Evolutionary conservation across 2,113 vertebrate genomes (phyloP).

Genomic region (Tragulus kanchil): DNA sequence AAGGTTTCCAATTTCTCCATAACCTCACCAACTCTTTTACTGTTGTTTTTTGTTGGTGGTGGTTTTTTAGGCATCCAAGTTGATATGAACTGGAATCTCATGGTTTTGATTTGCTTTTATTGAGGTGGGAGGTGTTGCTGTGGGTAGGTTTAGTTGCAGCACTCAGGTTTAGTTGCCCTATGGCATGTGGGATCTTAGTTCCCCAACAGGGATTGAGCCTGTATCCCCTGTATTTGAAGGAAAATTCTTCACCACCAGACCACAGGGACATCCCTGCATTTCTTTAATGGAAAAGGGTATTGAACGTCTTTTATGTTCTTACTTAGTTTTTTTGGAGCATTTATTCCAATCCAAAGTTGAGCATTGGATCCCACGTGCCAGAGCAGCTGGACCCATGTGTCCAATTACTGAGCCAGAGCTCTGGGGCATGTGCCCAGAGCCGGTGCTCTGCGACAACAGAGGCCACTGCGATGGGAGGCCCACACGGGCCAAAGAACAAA

Average conservation of each 20-base stretch:
- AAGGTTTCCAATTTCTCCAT: neutral
- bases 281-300: neutral
- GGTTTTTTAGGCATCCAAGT: neutral
- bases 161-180: neutral
- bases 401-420: too few species aligned
- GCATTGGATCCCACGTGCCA: too few species aligned
- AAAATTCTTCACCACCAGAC: neutral
- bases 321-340: neutral
- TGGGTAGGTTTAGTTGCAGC: neutral
- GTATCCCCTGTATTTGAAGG: neutral
- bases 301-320: neutral
- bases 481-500: too few species aligned
- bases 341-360: neutral
- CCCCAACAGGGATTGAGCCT: neutral
- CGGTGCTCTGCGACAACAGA: too few species aligned
- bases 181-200: neutral
- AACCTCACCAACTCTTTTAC: too few species aligned
- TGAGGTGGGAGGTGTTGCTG: neutral
- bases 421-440: too few species aligned
- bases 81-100: neutral
- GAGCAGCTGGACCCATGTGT: too few species aligned
- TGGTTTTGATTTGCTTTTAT: neutral
- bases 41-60: too few species aligned
- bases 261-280: neutral
- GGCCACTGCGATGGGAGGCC: too few species aligned